phyloP scores from a whole-genome alignment of 2,888 invertebrate genomes.

The Andrena camellia region DNA sequence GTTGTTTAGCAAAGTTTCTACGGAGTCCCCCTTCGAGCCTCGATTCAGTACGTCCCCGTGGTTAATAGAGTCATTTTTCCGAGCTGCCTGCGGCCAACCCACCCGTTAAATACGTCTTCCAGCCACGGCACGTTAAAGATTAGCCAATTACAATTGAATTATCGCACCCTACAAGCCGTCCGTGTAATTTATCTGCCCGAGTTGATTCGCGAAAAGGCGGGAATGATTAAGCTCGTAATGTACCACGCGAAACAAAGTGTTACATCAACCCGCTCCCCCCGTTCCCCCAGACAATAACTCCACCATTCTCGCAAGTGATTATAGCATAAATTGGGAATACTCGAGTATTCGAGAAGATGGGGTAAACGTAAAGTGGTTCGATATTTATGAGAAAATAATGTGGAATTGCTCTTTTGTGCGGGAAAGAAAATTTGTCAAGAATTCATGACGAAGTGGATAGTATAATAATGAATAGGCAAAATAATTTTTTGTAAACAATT shows the following conservation, averaged over 20 bases:
- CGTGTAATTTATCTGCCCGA: constrained; percentile 64
- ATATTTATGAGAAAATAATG: not conserved
- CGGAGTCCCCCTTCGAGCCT: constrained; percentile 65
- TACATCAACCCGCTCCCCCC: constrained; percentile 17
- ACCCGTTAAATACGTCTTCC: constrained; percentile 76
- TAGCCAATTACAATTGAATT: constrained; percentile 85
- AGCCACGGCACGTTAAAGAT: constrained; percentile 79
- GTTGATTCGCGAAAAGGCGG: constrained; percentile 38
- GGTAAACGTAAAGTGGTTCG: not conserved
- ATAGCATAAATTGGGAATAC: constrained; percentile 4
- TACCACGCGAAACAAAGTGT: constrained; percentile 22
- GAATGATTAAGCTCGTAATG: constrained; percentile 64
- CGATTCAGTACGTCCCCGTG: constrained; percentile 66
- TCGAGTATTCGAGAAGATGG: not conserved
- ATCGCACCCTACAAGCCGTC: constrained; percentile 69
- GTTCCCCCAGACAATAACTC: constrained; percentile 20
- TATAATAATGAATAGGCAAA: too few relatives aligned
- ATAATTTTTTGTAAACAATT: too few relatives aligned
- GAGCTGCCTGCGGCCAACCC: constrained; percentile 69
- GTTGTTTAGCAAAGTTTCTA: constrained; percentile 80
- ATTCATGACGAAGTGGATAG: too few relatives aligned
- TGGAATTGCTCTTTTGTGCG: not conserved
- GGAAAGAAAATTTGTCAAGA: not conserved
- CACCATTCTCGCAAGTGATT: constrained; percentile 22
- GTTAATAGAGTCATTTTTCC: constrained; percentile 85